Evolutionary conservation across 2,113 vertebrate genomes (phyloP), one percentile per base, ranked within the genome.

Genomic region (Callipepla squamata): DNA sequence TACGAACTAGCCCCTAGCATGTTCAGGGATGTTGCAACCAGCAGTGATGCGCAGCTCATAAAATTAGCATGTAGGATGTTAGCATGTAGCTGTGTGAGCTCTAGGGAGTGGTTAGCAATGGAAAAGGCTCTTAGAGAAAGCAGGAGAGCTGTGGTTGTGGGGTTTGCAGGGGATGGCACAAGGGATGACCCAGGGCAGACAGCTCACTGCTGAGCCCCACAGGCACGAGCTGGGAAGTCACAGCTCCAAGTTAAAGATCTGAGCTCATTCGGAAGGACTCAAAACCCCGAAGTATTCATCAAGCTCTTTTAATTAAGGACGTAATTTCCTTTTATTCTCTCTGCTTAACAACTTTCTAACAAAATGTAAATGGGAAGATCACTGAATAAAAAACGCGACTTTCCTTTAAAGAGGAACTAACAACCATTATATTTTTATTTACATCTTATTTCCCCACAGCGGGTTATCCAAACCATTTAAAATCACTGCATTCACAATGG

Each of bases 241-340:
- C 9, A 12, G 32, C 42, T 62, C 87, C 47, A 38, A 74, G 51
- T 36, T 67, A 65, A 82, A 68, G 44, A 90, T 73, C 40, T 42
- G 28, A 74, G 89, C 83, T 89, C 67, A 79, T 80, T 47, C 55
- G 34, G 55, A 92, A 13, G 34, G 23, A 58, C 61, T 34, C 69
- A 42, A 86, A 85, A 86, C 85, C 73, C 76, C 79, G 68, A 85
- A 83, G 85, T 57, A 88, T 65, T 91, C 83, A 90, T 72, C 85
- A 93, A 80, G 34, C 67, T 80, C 9, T 45, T 93, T 85, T 92
- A 92, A 95, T 85, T 85, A 89, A 93, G 75, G n/a, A 93, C 86
- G 77, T 85, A 42, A 89, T 89, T 94, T 95, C 80, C 77, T 95
- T 92, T 77, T 0, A 1, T 76, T 72, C 34, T 53, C 57, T 80